These are phyloP conservation scores for Homalodisca vitripennis DNA, from an alignment of 1,140 invertebrate genomes.

Conservation along the genomic window DNA sequence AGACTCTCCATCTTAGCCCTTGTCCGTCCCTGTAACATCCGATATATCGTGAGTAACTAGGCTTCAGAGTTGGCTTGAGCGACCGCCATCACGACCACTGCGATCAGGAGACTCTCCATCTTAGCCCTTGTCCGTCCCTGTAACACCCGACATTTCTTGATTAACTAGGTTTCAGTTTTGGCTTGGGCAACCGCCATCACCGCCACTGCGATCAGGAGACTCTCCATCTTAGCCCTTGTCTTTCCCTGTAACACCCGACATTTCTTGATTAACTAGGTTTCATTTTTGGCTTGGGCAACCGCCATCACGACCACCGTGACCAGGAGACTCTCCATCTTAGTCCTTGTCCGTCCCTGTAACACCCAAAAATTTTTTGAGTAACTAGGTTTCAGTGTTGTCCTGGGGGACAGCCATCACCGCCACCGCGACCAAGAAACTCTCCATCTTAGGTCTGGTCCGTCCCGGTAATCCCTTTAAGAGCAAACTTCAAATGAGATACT, in stretches of 20 bases:
- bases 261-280: too few relatives aligned
- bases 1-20: not conserved
- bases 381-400: not conserved
- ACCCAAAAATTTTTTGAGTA: too few relatives aligned
- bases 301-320: conserved; percentile 23
- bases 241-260: conserved; percentile 23
- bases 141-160: too few relatives aligned
- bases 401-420: not conserved
- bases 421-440: not conserved
- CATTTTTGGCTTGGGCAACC: conserved; percentile 69
- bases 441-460: not conserved
- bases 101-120: conserved; percentile 19
- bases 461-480: too few relatives aligned
- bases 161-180: conserved; percentile 91
- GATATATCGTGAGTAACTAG: conserved; percentile 85
- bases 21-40: not conserved
- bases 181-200: conserved; percentile 50
- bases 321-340: conserved; percentile 18
- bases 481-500: too few relatives aligned
- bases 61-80: conserved; percentile 80
- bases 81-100: conserved; percentile 33
- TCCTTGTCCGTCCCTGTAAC: conserved; percentile 26
- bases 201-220: conserved; percentile 20
- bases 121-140: conserved; percentile 29
- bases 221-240: conserved; percentile 26